A percentile compares a stretch with the other conserved stretches of the same genome.
phyloP scores from a whole-genome alignment of 1,140 invertebrate genomes.

The Danaus melanippus region DNA sequence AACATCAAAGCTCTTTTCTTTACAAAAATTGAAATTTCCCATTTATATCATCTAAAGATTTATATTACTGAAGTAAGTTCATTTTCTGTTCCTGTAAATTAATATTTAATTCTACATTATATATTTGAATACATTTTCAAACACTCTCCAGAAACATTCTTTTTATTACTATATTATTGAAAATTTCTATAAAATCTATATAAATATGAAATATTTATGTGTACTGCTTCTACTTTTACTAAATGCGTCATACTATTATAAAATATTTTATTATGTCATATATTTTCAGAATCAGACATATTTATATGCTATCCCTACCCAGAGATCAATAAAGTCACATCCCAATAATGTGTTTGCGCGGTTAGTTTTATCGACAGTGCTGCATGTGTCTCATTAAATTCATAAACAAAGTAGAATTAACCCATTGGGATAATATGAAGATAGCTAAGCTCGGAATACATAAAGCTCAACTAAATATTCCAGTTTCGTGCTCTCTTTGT shows the following conservation, averaged over 20 bases:
- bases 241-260: no score
- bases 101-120: neutral
- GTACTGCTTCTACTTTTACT: no score
- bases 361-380: slow-evolving; percentile 20
- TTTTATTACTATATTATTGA: no score
- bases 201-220: no score
- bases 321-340: slow-evolving; percentile 17
- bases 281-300: neutral
- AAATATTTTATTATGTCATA: no score
- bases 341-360: slow-evolving; percentile 18
- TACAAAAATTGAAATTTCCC: no score
- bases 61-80: no score
- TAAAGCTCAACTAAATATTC: neutral
- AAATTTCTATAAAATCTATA: no score
- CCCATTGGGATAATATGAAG: slow-evolving; percentile 9
- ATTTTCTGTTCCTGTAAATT: no score
- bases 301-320: neutral
- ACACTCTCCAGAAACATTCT: neutral
- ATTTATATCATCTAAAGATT: no score
- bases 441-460: neutral
- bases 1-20: neutral
- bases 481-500: neutral
- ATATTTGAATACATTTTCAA: neutral
- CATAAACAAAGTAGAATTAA: slow-evolving; percentile 12
- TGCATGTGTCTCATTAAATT: slow-evolving; percentile 18